Evolutionary conservation across 1,140 invertebrate species (phyloP), one percentile per base, ranked within the genome.

Genomic region (Drosophila takahashii): DNA sequence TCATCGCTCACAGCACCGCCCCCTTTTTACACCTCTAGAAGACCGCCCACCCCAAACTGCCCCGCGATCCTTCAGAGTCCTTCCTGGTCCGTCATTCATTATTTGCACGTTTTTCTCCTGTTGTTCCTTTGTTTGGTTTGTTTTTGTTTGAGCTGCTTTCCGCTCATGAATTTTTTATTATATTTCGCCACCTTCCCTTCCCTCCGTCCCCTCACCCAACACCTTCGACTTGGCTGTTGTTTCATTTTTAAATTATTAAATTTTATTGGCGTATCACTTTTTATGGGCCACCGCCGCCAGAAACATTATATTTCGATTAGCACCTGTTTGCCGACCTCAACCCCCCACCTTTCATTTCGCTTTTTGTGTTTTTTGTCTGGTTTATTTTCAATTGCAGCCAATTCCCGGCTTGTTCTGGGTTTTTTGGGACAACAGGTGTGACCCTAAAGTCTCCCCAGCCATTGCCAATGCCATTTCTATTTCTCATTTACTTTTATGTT

Each of bases 231-330:
- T 65, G 59, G 22, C 50, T 86, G 73, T 78, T 81, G 74, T 87
- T 87, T 89, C 76, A 77, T 84, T 84, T 89, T 89, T 87, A 89
- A 87, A 87, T 87, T 87, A 87, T 87, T 84, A 89, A 89, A 87
- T 87, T 87, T 89, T 87, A 87, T 87, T 87, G 85, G 72, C 85
- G 73, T 84, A 87, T 87, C 79, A 90, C 81, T 89, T 87, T 87
- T 87, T 87, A 87, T 87, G 84, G 69, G 81, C 81, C 83, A 87
- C 60, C 83, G 79, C 81, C 58, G 77, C 51, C 85, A 69, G 84
- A 84, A 87, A 89, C 84, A 87, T 87, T 87, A 87, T 87, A 84
- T 87, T 87, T 87, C 84, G 84, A 87, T 87, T 87, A 87, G 84
- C 84, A 87, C 84, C 84, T 87, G 84, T 89, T 89, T 87, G 84